Evolutionary conservation across 37 sponge, comb jelly and placozoan species (phyloP).

Genomic region (Ephydatia muelleri): DNA sequence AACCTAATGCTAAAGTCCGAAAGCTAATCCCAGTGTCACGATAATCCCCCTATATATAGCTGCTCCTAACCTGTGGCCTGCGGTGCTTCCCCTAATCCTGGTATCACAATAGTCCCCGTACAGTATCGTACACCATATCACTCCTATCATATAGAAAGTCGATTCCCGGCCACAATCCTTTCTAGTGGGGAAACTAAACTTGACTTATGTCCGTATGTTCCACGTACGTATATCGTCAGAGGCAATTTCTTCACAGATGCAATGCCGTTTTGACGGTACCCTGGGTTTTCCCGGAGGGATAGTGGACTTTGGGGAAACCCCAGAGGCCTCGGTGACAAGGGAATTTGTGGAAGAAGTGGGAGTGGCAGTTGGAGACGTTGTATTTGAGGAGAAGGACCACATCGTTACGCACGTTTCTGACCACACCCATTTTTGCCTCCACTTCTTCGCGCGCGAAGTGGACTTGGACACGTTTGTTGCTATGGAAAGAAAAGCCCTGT

Average conservation of each 20-base stretch:
- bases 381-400: constrained; percentile 37
- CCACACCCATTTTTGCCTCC: constrained; percentile 67
- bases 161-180: too few species aligned
- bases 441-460: constrained; percentile 77
- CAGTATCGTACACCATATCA: too few species aligned
- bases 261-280: constrained; percentile 88
- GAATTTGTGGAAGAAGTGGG: constrained; percentile 62
- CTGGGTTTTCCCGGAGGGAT: constrained; percentile 88
- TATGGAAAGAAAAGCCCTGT: constrained; percentile 45
- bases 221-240: too few species aligned
- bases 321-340: constrained; percentile 57
- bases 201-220: too few species aligned
- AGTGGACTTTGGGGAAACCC: constrained; percentile 76
- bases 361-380: constrained; percentile 9
- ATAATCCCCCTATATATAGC: background rate
- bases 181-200: too few species aligned
- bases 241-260: constrained; percentile 78
- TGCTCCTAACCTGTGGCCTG: too few species aligned
- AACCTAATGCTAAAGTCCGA: too few species aligned
- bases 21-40: background rate
- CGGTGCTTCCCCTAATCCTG: too few species aligned
- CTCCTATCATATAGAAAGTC: too few species aligned
- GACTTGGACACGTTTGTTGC: constrained; percentile 22
- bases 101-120: too few species aligned
- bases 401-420: constrained; percentile 60